A percentile compares a stretch with the other conserved stretches of the same genome.
Evolutionary conservation across 2,113 vertebrate species (phyloP).

Genomic region (Erinaceus europaeus): DNA sequence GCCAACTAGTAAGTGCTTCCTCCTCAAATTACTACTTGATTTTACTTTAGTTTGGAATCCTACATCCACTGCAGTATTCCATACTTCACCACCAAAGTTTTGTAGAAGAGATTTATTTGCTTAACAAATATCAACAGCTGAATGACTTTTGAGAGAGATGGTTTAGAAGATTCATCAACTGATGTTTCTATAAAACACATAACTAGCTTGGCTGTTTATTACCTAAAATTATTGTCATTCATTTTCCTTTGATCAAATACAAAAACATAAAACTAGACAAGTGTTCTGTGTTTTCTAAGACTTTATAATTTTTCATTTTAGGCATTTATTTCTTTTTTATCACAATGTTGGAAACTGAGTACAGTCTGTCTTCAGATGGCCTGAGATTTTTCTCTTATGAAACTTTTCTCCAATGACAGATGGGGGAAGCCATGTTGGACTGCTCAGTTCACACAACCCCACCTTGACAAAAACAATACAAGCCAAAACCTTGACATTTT

Average conservation of each 20-base stretch:
- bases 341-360: neutral
- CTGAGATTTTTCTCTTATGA: neutral
- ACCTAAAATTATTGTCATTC: neutral
- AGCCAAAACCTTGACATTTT: conserved; percentile 41
- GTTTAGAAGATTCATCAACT: neutral
- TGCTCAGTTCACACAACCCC: conserved; percentile 31
- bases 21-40: neutral
- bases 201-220: neutral
- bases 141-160: neutral
- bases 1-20: neutral
- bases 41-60: neutral
- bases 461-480: conserved; percentile 2
- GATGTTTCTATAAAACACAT: neutral
- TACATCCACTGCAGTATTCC: neutral
- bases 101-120: neutral
- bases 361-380: neutral
- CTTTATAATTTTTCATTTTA: neutral
- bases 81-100: neutral
- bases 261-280: neutral
- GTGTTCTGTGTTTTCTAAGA: neutral
- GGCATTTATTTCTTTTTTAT: neutral
- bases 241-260: neutral
- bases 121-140: neutral
- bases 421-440: neutral
- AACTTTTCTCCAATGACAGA: neutral